Evolutionary conservation across 2,797 vertebrate species (phyloP).

Genomic region (Sarcoramphus papa): DNA sequence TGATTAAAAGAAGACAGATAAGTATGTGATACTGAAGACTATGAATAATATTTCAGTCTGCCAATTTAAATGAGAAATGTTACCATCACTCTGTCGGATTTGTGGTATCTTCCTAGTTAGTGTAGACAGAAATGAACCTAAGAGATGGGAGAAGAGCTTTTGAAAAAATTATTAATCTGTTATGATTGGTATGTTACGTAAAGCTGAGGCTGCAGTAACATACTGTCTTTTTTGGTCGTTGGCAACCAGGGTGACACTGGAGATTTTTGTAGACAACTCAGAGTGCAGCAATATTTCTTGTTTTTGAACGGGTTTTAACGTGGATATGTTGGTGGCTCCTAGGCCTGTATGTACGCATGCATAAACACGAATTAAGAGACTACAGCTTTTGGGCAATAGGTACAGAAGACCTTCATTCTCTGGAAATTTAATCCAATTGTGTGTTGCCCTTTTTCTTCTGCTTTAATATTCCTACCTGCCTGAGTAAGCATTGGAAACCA

Average conservation of each 20-base stretch:
- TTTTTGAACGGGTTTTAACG: neutral
- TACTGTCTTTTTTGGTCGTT: neutral
- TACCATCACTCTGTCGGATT: neutral
- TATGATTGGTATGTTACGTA: neutral
- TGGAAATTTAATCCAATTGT: neutral
- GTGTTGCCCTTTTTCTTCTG: neutral
- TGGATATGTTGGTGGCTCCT: neutral
- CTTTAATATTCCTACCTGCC: neutral
- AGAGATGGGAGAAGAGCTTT: neutral
- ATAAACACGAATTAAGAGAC: neutral
- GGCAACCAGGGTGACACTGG: neutral
- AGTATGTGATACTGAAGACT: neutral
- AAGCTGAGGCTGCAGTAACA: neutral
- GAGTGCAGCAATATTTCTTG: neutral
- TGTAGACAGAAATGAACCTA: neutral
- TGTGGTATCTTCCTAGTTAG: neutral
- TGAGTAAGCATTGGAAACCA: neutral
- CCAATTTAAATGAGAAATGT: neutral
- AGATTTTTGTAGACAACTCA: neutral
- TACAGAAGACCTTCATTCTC: neutral
- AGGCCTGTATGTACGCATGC: neutral
- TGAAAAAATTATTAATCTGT: neutral
- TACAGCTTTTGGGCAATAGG: neutral
- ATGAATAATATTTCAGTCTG: neutral
- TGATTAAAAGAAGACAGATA: neutral